These are phyloP conservation scores for Setophaga kirtlandii DNA, from an alignment of 2,113 vertebrate genomes.

Conservation along the genomic window DNA sequence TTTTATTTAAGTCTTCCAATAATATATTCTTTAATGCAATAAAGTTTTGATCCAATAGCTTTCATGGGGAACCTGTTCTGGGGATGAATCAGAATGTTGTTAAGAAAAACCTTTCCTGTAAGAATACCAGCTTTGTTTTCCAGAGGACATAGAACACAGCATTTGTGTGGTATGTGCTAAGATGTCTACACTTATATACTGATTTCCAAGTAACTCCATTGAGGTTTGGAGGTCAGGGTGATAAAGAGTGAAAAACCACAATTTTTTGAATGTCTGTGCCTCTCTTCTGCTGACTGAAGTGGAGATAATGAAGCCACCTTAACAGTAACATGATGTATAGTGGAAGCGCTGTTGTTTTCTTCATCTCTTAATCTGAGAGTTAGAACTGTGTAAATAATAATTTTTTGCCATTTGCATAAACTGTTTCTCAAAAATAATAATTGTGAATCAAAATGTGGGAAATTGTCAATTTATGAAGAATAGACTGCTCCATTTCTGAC, in stretches of 20 bases:
- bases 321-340: fast-evolving
- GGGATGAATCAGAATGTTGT: not conserved
- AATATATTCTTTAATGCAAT: not conserved
- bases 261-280: not conserved
- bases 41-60: not conserved
- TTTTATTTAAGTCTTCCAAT: not conserved
- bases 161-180: not conserved
- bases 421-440: not conserved
- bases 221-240: not conserved
- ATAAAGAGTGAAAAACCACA: not conserved
- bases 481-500: not conserved
- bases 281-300: not conserved
- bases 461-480: not conserved
- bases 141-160: not conserved
- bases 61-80: not conserved
- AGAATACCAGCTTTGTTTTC: not conserved
- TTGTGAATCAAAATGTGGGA: not conserved
- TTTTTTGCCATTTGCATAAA: not conserved
- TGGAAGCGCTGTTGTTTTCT: not conserved
- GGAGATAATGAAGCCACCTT: not conserved
- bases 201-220: not conserved
- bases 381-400: not conserved
- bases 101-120: not conserved
- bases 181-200: not conserved
- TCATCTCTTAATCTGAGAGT: not conserved